Percentiles rank a stretch among this genome's conserved stretches.
Conservation (phyloP, 2,113 vertebrate genomes). For the Takifugu bimaculatus region DNA sequence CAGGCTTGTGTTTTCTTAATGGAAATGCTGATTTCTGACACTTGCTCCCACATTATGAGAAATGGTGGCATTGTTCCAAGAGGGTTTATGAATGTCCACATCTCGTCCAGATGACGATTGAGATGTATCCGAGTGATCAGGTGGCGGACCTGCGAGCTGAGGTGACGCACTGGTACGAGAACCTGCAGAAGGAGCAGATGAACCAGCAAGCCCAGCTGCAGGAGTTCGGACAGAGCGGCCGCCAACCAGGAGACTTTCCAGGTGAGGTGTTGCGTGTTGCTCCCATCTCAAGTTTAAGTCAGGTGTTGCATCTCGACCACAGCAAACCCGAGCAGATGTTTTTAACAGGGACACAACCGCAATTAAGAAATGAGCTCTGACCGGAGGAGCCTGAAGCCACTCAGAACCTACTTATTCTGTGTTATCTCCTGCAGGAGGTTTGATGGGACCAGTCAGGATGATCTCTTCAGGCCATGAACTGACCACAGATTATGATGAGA, state of each 20-base stretch:
- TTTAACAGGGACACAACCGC: too few species aligned
- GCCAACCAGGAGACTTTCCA: conserved; percentile 88
- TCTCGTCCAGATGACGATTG: conserved; percentile 91
- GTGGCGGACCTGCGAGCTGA: conserved; percentile 95
- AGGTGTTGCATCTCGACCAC: too few species aligned
- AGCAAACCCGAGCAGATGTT: too few species aligned
- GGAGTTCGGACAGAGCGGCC: conserved; percentile 93
- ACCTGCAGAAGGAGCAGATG: conserved; percentile 98
- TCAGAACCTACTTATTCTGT: neutral
- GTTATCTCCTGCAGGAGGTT: conserved; percentile 78
- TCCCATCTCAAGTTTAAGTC: too few species aligned
- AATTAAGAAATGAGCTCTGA: too few species aligned
- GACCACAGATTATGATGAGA: conserved; percentile 98
- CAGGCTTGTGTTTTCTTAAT: too few species aligned
- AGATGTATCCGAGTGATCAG: conserved; percentile 99
- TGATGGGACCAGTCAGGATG: conserved; percentile 98
- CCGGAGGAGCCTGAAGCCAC: too few species aligned
- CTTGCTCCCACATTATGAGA: too few species aligned
- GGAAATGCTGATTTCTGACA: too few species aligned
- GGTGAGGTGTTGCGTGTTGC: conserved; percentile 63
- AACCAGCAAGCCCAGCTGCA: conserved; percentile 98
- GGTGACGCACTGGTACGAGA: conserved; percentile 99
- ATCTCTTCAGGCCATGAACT: conserved; percentile 98
- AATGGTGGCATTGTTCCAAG: too few species aligned
- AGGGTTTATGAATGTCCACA: too few species aligned